These are phyloP conservation scores for Trichogramma dendrolimi DNA, from an alignment of 2,888 invertebrate genomes.

Conservation along the genomic window DNA sequence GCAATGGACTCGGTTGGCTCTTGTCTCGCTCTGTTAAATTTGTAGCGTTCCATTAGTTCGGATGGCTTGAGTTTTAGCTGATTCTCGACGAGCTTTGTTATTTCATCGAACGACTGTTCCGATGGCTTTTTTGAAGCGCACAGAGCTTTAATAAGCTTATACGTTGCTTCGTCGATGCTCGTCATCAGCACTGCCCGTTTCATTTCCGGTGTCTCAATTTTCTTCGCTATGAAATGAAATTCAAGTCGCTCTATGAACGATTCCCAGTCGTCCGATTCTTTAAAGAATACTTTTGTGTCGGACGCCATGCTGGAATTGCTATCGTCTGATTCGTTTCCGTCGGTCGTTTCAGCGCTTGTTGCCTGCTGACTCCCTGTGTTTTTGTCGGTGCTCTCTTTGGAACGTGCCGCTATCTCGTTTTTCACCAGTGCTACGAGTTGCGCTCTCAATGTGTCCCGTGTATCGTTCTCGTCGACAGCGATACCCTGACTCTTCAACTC, in stretches of 20 bases:
- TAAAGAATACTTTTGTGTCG: slow-evolving; percentile 8
- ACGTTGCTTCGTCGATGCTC: slow-evolving; percentile 24
- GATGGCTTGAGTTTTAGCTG: slow-evolving; percentile 12
- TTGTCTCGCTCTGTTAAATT: slow-evolving; percentile 20
- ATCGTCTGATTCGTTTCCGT: too few species aligned
- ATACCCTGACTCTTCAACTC: slow-evolving; percentile 16
- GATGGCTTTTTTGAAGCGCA: slow-evolving; percentile 22
- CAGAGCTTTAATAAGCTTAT: slow-evolving; percentile 18
- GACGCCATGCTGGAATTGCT: not conserved
- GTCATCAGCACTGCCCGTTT: slow-evolving; percentile 21
- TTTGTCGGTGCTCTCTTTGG: slow-evolving; percentile 8
- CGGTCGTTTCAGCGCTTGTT: too few species aligned
- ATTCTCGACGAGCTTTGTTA: slow-evolving; percentile 11
- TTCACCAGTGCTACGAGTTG: slow-evolving; percentile 15
- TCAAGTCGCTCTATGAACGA: slow-evolving; percentile 21
- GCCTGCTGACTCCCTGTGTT: too few species aligned
- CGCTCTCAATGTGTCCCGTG: slow-evolving; percentile 14
- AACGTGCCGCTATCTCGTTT: too few species aligned
- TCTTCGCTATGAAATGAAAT: slow-evolving; percentile 19
- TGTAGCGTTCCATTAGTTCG: slow-evolving; percentile 18
- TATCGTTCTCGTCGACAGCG: slow-evolving; percentile 14
- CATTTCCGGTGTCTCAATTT: slow-evolving; percentile 17
- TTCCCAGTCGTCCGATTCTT: slow-evolving; percentile 23
- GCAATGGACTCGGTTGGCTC: slow-evolving; percentile 13
- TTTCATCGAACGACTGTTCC: slow-evolving; percentile 16